Conservation (phyloP, 2,888 invertebrate species). For the Halocaridina rubra region DNA sequence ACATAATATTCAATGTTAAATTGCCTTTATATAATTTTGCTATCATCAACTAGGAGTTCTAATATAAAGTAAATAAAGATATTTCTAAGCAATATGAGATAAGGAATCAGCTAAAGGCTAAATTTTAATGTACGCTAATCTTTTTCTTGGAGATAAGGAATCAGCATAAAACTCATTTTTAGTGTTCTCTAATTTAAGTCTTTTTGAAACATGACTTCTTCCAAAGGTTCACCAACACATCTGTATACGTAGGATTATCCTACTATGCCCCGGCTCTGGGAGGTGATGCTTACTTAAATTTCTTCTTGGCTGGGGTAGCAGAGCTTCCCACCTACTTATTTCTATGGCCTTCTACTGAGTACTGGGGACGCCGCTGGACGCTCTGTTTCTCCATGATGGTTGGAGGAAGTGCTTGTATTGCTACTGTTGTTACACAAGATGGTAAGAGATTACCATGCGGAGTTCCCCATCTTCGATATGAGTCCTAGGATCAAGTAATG, state of each 20-base stretch:
- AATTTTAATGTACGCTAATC: too few relatives aligned
- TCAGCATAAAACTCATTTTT: too few relatives aligned
- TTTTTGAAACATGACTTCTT: too few relatives aligned
- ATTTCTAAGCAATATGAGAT: too few relatives aligned
- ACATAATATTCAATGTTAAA: too few relatives aligned
- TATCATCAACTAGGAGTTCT: too few relatives aligned
- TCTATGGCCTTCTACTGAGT: constrained; percentile 90
- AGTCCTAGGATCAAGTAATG: too few relatives aligned
- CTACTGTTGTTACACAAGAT: constrained; percentile 83
- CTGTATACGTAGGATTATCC: constrained; percentile 87
- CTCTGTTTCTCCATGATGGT: constrained; percentile 86
- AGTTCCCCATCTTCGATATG: not conserved
- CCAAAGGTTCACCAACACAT: constrained; percentile 76
- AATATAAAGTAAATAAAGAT: too few relatives aligned
- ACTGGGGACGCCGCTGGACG: constrained; percentile 84
- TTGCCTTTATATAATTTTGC: too few relatives aligned
- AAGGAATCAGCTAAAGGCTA: too few relatives aligned
- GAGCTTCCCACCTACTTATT: constrained; percentile 84
- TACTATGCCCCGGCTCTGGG: constrained; percentile 87
- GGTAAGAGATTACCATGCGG: constrained; percentile 77
- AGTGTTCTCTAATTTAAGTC: too few relatives aligned
- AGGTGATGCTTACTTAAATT: constrained; percentile 86
- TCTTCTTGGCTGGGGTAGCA: constrained; percentile 80
- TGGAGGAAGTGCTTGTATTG: constrained; percentile 85
- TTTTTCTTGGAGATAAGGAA: too few relatives aligned